phyloP scores from a whole-genome alignment of 2,113 vertebrate species.

The Pterocles gutturalis region DNA sequence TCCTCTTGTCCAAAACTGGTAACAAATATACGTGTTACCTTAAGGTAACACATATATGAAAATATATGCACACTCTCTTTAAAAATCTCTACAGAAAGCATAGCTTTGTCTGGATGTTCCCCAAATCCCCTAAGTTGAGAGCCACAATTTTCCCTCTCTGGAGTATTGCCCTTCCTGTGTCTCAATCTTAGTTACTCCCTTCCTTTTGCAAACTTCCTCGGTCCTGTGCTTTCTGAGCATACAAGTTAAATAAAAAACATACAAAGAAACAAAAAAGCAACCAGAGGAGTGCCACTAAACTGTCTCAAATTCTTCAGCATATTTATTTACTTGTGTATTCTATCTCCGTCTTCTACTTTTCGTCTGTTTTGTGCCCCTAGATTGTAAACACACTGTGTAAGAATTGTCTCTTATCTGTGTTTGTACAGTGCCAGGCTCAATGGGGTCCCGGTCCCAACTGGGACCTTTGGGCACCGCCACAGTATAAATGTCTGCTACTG shows the following conservation, averaged over 20 bases:
- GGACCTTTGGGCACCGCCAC: slow-evolving; percentile 59
- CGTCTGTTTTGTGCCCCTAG: slow-evolving; percentile 54
- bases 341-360: neutral
- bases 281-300: neutral
- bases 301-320: neutral
- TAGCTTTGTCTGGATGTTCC: neutral
- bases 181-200: slow-evolving; percentile 44
- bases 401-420: slow-evolving; percentile 67
- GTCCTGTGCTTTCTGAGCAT: neutral
- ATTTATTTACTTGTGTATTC: slow-evolving; percentile 38
- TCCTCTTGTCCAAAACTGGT: neutral
- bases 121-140: neutral
- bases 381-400: slow-evolving; percentile 32
- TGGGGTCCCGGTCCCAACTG: neutral
- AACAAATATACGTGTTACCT: too few relatives aligned
- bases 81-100: neutral
- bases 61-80: neutral
- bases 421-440: slow-evolving; percentile 66
- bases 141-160: neutral
- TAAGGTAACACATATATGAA: neutral
- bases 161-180: neutral
- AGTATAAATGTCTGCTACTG: slow-evolving; percentile 63
- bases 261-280: neutral
- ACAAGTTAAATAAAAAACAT: neutral
- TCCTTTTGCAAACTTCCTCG: slow-evolving; percentile 10